phyloP scores from a whole-genome alignment of 2,888 invertebrate species.

The Napeogenes inachia region DNA sequence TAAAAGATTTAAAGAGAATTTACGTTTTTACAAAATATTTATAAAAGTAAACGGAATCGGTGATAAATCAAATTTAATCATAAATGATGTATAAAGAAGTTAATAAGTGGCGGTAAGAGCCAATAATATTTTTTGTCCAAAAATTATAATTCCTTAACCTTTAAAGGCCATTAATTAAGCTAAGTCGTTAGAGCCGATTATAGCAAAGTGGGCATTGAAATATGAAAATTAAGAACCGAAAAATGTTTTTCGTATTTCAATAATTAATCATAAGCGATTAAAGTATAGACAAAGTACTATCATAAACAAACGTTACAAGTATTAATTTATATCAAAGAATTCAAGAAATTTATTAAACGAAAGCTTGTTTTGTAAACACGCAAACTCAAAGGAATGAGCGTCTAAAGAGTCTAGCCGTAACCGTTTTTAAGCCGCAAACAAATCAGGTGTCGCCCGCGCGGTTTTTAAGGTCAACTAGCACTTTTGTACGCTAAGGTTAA shows the following conservation, averaged over 20 bases:
- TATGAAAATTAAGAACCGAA: slow-evolving; percentile 49
- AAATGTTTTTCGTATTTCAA: slow-evolving; percentile 16
- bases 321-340: not conserved
- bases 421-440: slow-evolving; percentile 24
- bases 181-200: slow-evolving; percentile 66
- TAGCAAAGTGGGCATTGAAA: slow-evolving; percentile 51
- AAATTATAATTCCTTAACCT: slow-evolving; percentile 55
- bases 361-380: slow-evolving; percentile 26
- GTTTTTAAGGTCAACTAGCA: slow-evolving; percentile 67
- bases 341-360: not conserved
- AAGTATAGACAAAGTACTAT: not conserved
- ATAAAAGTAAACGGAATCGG: not conserved
- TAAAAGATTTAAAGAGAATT: no score
- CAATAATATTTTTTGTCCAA: slow-evolving; percentile 43
- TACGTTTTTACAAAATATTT: not conserved
- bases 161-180: slow-evolving; percentile 66
- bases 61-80: not conserved
- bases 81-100: slow-evolving; percentile 17
- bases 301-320: not conserved
- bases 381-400: slow-evolving; percentile 9
- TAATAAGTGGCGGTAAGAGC: slow-evolving; percentile 33
- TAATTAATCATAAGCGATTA: no score
- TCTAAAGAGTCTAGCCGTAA: slow-evolving; percentile 18
- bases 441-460: slow-evolving; percentile 33
- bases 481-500: slow-evolving; percentile 55